Percentiles rank a stretch among this genome's conserved stretches.
Evolutionary conservation across 2,888 invertebrate species (phyloP).

Genomic region (Yponomeuta malinellus): DNA sequence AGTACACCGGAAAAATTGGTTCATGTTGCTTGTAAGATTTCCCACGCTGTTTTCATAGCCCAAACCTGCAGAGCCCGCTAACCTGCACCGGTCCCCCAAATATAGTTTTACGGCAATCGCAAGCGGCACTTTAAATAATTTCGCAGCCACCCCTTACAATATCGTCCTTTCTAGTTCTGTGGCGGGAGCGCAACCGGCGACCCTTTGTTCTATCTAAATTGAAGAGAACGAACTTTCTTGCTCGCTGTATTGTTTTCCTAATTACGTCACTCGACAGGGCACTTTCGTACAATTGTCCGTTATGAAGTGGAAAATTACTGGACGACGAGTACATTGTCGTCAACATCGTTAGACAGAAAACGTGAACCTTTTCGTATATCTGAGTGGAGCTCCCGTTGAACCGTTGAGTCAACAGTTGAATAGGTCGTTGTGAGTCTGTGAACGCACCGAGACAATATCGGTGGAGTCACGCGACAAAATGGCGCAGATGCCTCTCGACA

Average conservation of each 20-base stretch:
- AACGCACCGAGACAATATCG: constrained; percentile 45
- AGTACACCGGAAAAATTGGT: not conserved
- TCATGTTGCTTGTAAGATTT: not conserved
- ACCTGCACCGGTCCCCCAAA: constrained; percentile 23
- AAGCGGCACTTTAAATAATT: constrained; percentile 55
- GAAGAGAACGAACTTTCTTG: not conserved
- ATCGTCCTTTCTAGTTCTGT: not conserved
- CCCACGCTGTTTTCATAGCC: not conserved
- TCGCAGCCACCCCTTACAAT: constrained; percentile 25
- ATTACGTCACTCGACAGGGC: not conserved
- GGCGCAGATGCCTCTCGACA: constrained; percentile 54
- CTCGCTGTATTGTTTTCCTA: not conserved
- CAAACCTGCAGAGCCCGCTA: not conserved
- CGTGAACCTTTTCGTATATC: not conserved
- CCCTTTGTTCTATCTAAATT: not conserved
- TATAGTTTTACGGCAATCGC: constrained; percentile 65
- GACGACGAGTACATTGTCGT: not conserved
- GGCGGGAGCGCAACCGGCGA: constrained; percentile 9
- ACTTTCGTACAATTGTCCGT: not conserved
- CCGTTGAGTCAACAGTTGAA: not conserved
- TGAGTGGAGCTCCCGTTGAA: not conserved
- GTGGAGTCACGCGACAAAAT: constrained; percentile 47
- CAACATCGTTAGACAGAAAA: not conserved
- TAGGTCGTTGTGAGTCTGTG: constrained; percentile 20
- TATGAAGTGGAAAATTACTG: not conserved